Conservation (phyloP, 2,888 invertebrate genomes). For the Rotaria magnacalcarata region DNA sequence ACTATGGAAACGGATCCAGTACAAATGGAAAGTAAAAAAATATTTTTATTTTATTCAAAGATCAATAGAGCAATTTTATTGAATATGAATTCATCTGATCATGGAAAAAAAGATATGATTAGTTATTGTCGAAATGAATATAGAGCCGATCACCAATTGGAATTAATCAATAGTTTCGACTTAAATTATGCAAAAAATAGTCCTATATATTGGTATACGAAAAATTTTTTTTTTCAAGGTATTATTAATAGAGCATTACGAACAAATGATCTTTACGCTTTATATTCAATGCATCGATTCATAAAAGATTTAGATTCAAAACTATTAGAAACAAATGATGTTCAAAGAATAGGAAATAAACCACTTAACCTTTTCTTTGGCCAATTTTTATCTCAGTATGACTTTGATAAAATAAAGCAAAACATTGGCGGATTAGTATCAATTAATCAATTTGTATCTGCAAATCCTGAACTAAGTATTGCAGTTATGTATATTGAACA, state of each 20-base stretch:
- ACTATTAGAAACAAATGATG: background rate
- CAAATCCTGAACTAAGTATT: background rate
- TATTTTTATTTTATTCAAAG: background rate
- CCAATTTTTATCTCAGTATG: background rate
- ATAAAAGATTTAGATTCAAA: background rate
- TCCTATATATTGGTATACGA: background rate
- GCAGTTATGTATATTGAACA: background rate
- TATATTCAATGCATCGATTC: background rate
- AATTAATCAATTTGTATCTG: background rate
- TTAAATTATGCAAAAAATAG: background rate
- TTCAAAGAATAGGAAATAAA: background rate
- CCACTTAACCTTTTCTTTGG: background rate
- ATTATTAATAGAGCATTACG: constrained; percentile 6
- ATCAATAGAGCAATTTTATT: background rate
- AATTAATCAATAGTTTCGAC: background rate
- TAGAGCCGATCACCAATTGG: background rate
- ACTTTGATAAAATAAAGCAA: background rate
- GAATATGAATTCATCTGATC: background rate
- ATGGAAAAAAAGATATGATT: background rate
- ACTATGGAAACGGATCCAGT: no score
- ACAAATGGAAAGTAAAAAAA: background rate
- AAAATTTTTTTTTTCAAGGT: background rate
- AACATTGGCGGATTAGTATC: background rate
- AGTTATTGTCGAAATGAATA: constrained; percentile 1
- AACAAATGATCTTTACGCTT: background rate